Evolutionary conservation across 2,113 vertebrate genomes (phyloP).

Genomic region (Carassius auratus): DNA sequence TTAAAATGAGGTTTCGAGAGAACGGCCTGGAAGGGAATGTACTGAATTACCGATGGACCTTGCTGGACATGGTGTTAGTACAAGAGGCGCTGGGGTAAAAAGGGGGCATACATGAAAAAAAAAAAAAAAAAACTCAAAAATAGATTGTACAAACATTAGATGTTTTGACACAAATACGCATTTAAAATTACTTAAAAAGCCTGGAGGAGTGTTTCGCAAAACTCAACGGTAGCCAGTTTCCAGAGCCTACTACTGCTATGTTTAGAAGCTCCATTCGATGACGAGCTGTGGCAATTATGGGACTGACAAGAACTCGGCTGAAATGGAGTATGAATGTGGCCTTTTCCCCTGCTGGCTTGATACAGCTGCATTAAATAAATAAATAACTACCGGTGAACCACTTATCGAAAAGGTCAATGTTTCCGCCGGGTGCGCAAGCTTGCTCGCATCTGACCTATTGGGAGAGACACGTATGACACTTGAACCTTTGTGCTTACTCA

Average conservation of each 20-base stretch:
- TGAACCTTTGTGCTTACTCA: background rate
- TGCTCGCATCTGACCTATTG: slow-evolving; percentile 44
- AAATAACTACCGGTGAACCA: slow-evolving; percentile 34
- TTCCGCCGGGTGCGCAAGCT: slow-evolving; percentile 41
- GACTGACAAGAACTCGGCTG: slow-evolving; percentile 45
- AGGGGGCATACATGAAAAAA: background rate
- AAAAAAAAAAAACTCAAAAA: background rate
- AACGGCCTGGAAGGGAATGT: slow-evolving; percentile 3
- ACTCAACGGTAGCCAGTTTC: background rate
- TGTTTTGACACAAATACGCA: background rate
- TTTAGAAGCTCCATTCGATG: slow-evolving; percentile 36
- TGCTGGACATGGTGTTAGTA: slow-evolving; percentile 28
- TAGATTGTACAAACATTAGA: background rate
- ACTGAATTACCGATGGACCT: slow-evolving; percentile 23
- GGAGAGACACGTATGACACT: slow-evolving; percentile 34
- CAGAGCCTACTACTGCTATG: slow-evolving; percentile 11
- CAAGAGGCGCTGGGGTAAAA: background rate
- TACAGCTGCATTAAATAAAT: slow-evolving; percentile 42
- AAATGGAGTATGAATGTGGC: slow-evolving; percentile 41
- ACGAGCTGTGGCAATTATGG: slow-evolving; percentile 22
- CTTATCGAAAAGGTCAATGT: slow-evolving; percentile 54
- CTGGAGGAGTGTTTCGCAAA: background rate
- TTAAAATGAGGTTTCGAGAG: slow-evolving; percentile 44
- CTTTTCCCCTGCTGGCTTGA: slow-evolving; percentile 34
- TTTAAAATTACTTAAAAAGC: background rate